Percentiles rank a stretch among this genome's conserved stretches.
These are phyloP conservation scores for Troilus luridus DNA, from an alignment of 2,888 invertebrate genomes.

Conservation along the genomic window DNA sequence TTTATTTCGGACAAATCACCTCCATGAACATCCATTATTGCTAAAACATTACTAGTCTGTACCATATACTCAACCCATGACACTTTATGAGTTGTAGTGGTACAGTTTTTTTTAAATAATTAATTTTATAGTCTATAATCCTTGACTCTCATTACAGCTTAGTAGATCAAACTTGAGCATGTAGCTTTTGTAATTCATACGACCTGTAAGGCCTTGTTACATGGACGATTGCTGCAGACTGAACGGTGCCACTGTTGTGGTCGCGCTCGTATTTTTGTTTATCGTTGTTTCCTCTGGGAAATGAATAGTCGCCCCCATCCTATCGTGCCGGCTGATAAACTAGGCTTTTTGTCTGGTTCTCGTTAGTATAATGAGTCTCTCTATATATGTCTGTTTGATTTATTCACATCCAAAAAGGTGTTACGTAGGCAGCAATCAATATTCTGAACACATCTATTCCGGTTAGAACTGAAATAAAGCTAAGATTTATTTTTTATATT, in stretches of 20 bases:
- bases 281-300: background rate
- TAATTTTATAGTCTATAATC: too few species aligned
- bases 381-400: background rate
- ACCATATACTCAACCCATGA: too few species aligned
- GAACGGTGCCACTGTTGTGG: slow-evolving; percentile 1
- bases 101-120: too few species aligned
- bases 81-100: too few species aligned
- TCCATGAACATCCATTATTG: too few species aligned
- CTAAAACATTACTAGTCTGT: too few species aligned
- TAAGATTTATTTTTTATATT: too few species aligned
- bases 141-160: too few species aligned
- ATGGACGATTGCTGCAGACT: background rate
- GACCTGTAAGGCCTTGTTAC: background rate
- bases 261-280: slow-evolving; percentile 10
- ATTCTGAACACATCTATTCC: too few species aligned
- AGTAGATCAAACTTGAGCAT: too few species aligned
- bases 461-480: too few species aligned
- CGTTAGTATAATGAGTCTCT: slow-evolving; percentile 3
- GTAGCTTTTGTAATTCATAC: background rate
- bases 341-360: background rate
- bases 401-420: background rate
- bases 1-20: too few species aligned
- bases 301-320: background rate
- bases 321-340: background rate
- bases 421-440: background rate